These are phyloP conservation scores for Subacronicta megacephala DNA, from an alignment of 2,888 invertebrate genomes.

Conservation along the genomic window DNA sequence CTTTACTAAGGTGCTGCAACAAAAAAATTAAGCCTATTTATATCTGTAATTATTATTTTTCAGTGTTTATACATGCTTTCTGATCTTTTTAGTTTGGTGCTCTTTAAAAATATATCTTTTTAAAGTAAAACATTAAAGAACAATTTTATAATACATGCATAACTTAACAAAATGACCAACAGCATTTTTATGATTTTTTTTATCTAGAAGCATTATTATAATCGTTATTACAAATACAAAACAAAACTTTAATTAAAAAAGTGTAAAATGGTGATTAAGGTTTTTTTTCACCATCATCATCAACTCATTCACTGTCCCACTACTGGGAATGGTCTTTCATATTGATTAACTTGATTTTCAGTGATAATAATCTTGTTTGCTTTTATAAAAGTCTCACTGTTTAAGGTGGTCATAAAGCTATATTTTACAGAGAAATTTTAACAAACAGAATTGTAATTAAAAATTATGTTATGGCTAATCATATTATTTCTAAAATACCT, in stretches of 20 bases:
- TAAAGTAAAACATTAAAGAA: no score
- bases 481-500: background rate
- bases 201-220: slow-evolving; percentile 21
- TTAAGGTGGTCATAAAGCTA: no score
- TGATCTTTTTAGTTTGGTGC: slow-evolving; percentile 22
- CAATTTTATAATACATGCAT: slow-evolving; percentile 22
- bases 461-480: no score
- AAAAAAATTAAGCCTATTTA: slow-evolving; percentile 31
- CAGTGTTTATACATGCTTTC: slow-evolving; percentile 25
- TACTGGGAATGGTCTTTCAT: no score
- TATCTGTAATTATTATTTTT: slow-evolving; percentile 5
- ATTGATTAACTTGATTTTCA: no score
- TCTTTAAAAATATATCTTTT: slow-evolving; percentile 12
- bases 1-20: slow-evolving; percentile 8
- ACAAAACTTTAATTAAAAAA: background rate
- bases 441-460: no score
- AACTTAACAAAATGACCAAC: slow-evolving; percentile 15
- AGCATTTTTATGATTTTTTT: slow-evolving; percentile 32
- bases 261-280: no score
- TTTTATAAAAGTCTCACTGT: slow-evolving; percentile 5
- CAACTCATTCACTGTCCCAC: no score
- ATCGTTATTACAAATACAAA: slow-evolving; percentile 27
- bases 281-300: no score
- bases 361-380: no score
- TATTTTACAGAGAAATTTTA: no score